phyloP scores from a whole-genome alignment of 2,888 invertebrate genomes.

The Euphydryas editha region DNA sequence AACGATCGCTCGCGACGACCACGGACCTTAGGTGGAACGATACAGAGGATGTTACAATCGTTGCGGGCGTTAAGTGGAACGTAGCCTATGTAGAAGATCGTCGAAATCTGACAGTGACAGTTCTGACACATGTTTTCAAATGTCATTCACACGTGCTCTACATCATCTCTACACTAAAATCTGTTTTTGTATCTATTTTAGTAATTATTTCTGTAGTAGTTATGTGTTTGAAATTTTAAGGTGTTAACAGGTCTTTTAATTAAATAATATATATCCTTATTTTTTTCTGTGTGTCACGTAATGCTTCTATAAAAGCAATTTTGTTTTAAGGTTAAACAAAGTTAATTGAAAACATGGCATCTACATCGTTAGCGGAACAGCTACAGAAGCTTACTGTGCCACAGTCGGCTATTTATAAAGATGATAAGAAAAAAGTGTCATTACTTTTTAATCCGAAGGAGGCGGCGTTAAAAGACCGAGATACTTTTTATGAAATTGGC shows the following conservation, averaged over 20 bases:
- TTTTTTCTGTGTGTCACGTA: background rate
- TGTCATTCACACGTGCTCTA: constrained; percentile 2
- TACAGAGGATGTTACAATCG: too few relatives aligned
- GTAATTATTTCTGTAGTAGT: background rate
- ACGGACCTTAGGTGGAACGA: too few relatives aligned
- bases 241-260: background rate
- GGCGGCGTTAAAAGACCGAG: constrained; percentile 92
- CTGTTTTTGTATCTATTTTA: too few relatives aligned
- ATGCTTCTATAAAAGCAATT: background rate
- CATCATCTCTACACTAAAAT: too few relatives aligned
- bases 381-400: constrained; percentile 89
- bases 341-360: constrained; percentile 54
- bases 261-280: background rate
- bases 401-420: constrained; percentile 87
- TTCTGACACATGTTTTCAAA: background rate
- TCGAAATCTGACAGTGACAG: too few relatives aligned
- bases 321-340: constrained; percentile 9
- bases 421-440: constrained; percentile 89
- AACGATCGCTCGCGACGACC: too few relatives aligned
- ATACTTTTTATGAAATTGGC: constrained; percentile 94
- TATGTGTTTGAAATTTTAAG: background rate
- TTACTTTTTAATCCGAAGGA: constrained; percentile 95
- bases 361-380: constrained; percentile 91
- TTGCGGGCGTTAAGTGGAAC: too few relatives aligned
- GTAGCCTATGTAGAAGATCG: too few relatives aligned